Base-by-base conservation (phyloP, 2,888 invertebrate species). In the Cheilosia pagana region DNA sequence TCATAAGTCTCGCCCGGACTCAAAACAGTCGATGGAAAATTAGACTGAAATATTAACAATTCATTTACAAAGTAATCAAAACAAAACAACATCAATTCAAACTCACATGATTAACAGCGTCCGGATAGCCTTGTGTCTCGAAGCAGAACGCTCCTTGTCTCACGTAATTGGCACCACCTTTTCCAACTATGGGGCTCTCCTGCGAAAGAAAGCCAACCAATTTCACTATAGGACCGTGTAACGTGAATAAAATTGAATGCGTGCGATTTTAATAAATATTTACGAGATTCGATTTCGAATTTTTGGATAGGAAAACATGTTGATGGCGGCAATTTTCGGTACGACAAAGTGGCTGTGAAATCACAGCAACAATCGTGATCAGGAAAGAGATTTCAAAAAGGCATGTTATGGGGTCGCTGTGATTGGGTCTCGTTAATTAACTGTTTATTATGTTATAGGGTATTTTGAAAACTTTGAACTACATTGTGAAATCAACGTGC, bases 71-170 rank as follows among this genome's bases (percentile, higher is more conserved):
- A 41, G 52, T 41, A 41, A 57, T 59, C 16, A 12, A 19, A 25
- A 25, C 1, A 45, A 41, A 23, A 39, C 6, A 59, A 19, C n/a
- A 28, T 23, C n/a, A 8, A 5, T 25, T 39, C 21, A 3, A 83
- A 90, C 94, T 94, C 91, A 96, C 96, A 90, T 96, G 95, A 92
- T 98, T 97, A 0, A 96, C 93, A 12, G 98, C 96, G 92, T 99
- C 96, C 0, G 98, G 98, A 92, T 95, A 98, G 90, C 97, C 96
- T 92, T 98, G 98, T 0, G 98, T 96, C 93, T 98, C 98, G 67
- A 98, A 92, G 89, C 97, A 98, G 89, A 98, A 95, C 2, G 96
- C 96, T 0, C 95, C 95, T 88, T 97, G 96, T 87, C 94, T 95
- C 72, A 93, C 94, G 89, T 98, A 98, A 14, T 89, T 88, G 0